Evolutionary conservation across 2,888 invertebrate genomes (phyloP).

Genomic region (Ischnura elegans): DNA sequence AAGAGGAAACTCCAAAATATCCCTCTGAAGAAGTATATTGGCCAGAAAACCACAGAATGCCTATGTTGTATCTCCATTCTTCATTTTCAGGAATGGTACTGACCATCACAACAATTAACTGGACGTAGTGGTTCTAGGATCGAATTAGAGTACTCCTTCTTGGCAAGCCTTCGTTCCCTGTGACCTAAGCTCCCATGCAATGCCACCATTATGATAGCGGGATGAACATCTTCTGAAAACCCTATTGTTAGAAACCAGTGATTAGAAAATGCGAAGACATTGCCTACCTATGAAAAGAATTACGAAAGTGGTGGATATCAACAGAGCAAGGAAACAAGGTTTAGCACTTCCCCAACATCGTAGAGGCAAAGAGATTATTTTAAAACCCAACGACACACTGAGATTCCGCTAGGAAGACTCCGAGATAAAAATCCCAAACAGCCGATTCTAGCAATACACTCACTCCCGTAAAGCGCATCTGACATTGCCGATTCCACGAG

Average conservation of each 20-base stretch:
- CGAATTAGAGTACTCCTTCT: not conserved
- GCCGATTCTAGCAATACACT: no score
- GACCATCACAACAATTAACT: no score
- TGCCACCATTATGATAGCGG: not conserved
- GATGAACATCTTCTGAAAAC: not conserved
- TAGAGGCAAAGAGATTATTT: not conserved
- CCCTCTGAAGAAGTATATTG: no score
- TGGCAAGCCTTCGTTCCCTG: not conserved
- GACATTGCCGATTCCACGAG: no score
- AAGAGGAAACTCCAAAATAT: no score
- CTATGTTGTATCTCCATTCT: no score
- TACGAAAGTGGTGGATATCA: not conserved
- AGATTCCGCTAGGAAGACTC: not conserved
- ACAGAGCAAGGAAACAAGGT: not conserved
- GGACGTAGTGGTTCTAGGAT: not conserved
- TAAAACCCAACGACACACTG: not conserved
- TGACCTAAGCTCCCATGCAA: not conserved
- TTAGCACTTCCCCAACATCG: not conserved
- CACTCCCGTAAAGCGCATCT: no score
- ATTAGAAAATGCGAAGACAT: not conserved
- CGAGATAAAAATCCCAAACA: not conserved
- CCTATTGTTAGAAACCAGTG: not conserved
- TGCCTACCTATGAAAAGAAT: not conserved
- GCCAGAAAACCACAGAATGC: no score
- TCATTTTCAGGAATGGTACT: no score